Base-by-base conservation (phyloP, 2,888 invertebrate species). In the Cloeon dipterum region DNA sequence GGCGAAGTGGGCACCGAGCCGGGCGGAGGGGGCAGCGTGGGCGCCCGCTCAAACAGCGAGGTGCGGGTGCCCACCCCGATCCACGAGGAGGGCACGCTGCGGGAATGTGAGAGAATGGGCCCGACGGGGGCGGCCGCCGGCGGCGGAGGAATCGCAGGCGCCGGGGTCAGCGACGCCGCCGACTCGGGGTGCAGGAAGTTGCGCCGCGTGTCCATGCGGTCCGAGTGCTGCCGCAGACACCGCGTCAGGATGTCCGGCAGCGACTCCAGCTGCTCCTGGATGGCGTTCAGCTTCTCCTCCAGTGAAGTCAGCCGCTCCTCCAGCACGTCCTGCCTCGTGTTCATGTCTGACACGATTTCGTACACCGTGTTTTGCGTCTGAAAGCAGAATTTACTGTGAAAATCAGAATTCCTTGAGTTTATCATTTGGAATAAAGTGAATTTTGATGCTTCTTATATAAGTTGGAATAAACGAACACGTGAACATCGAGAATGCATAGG, bases 311-410 rank as follows among this genome's bases (percentile, higher is more conserved):
- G 68, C 52, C 93, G 74, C 59, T 91, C 88, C 58, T 96, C 94
- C 47, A 96, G 69, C 36, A 75, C 72, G 55, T 89, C 86, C 59
- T 94, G 93, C 38, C 91, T 74, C 42, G 79, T 74, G 54, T 88
- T 88, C 81, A 96, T 86, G 52, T 96, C 96, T 39, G 91, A 86
- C 45, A 98, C 93, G 50, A 96, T 81, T 63, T 94, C 96, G 58
- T 94, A 94, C 47, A 96, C 91, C 37, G 88, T 88, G 53, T 88
- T 89, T 64, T 94, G 93, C 45, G 93, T 94, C 94, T 96, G 69
- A 46, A 66, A 36, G n/a, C 20, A 17, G 18, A 35, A 33, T n/a
- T n/a, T n/a, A n/a, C n/a, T n/a, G n/a, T n/a, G 13, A 17, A 33
- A 1, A 33, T 3, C 2, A 7, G 18, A 2, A 16, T 3, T 16